Percentiles rank a stretch among this genome's conserved stretches.
Evolutionary conservation across 1,140 invertebrate genomes (phyloP).

Genomic region (Manduca sexta): DNA sequence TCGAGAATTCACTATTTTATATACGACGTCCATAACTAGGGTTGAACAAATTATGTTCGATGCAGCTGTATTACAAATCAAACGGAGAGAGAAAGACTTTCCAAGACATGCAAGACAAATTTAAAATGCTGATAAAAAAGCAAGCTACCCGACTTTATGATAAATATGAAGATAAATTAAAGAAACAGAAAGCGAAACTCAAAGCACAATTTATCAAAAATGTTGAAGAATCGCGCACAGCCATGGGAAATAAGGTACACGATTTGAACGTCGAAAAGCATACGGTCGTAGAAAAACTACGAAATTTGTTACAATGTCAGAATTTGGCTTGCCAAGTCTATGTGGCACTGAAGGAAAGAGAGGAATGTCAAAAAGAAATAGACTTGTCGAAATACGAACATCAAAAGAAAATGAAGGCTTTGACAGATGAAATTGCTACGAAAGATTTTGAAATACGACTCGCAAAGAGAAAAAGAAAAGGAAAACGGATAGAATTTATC

Average conservation of each 20-base stretch:
- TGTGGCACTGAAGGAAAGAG: conserved; percentile 53
- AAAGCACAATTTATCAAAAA: conserved; percentile 38
- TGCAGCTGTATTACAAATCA: conserved; percentile 37
- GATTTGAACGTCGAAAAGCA: conserved; percentile 57
- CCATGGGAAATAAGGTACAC: conserved; percentile 33
- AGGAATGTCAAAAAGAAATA: conserved; percentile 39
- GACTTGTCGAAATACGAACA: conserved; percentile 34
- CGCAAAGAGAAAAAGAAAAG: conserved; percentile 39
- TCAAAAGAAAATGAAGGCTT: conserved; percentile 34
- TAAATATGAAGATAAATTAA: conserved; percentile 33
- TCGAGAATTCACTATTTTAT: conserved; percentile 41
- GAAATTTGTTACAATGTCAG: conserved; percentile 44
- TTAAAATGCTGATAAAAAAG: conserved; percentile 28
- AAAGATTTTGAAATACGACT: conserved; percentile 48
- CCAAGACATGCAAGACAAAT: conserved; percentile 35
- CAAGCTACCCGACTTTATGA: conserved; percentile 48
- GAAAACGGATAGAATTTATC: conserved; percentile 33
- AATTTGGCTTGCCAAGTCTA: conserved; percentile 61
- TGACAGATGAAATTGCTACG: conserved; percentile 32
- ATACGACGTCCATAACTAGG: conserved; percentile 37
- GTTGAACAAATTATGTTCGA: conserved; percentile 40
- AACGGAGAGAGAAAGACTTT: conserved; percentile 29
- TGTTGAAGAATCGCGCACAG: conserved; percentile 26
- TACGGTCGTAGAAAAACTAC: conserved; percentile 43
- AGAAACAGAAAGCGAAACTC: conserved; percentile 30